phyloP scores from a whole-genome alignment of 2,888 invertebrate species.

The Dastarcus helophoroides region DNA sequence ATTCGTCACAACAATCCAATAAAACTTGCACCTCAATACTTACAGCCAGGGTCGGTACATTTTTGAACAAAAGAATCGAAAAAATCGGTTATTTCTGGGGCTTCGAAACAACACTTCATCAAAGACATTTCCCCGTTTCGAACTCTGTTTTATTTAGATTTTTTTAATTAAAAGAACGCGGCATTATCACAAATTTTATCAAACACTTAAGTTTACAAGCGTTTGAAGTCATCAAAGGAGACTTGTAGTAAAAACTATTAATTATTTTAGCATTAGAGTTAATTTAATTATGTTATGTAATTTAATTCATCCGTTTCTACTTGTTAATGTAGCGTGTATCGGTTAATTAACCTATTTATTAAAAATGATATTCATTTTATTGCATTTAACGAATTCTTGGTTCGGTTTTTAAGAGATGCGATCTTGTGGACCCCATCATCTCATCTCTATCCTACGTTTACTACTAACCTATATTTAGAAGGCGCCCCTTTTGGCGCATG shows the following conservation, averaged over 20 bases:
- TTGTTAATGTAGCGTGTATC: no score
- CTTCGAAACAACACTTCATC: conserved; percentile 71
- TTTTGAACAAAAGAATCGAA: conserved; percentile 65
- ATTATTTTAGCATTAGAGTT: no score
- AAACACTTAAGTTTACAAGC: no score
- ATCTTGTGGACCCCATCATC: background rate
- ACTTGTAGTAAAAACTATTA: no score
- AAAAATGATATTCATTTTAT: no score
- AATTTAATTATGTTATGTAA: no score
- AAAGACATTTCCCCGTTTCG: conserved; percentile 44
- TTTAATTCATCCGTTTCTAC: no score
- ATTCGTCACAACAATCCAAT: background rate
- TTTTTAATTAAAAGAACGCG: no score
- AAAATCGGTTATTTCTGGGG: conserved; percentile 60
- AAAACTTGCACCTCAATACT: conserved; percentile 38
- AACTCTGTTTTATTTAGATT: no score
- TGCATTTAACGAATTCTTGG: background rate
- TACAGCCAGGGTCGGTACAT: conserved; percentile 73
- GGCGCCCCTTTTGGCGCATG: background rate
- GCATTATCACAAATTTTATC: no score
- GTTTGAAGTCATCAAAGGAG: no score
- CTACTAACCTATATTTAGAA: background rate
- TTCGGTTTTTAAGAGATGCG: background rate
- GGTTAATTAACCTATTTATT: no score
- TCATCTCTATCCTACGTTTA: background rate